Evolutionary conservation across 2,888 invertebrate species (phyloP), one percentile per base, ranked within the genome.

Genomic region (Noctua janthe): DNA sequence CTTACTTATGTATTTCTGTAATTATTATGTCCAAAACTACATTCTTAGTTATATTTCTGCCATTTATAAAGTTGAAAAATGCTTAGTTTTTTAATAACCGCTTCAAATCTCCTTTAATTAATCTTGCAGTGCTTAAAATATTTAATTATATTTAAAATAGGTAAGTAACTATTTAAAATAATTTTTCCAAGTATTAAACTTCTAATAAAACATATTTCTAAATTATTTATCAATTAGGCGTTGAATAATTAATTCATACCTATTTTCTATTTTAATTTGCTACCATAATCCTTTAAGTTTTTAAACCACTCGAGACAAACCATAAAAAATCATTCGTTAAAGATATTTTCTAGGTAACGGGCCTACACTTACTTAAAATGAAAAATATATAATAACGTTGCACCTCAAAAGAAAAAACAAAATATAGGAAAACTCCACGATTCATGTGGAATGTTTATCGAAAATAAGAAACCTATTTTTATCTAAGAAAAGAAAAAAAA

Each of bases 401-500:
- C 23, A 59, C 13, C n/a, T 59, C n/a, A 2, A 56, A 47, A 47
- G 10, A n/a, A 59, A 11, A n/a, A n/a, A 1, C 13, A 59, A 29
- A 29, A 62, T 62, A 29, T 3, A 2, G 17, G 29, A 69, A 54
- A 72, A 1, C 39, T 54, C n/a, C 43, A 62, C 11, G 11, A 8
- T 39, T n/a, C 6, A 13, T 35, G 1, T n/a, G 15, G 47, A 54
- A 56, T 35, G 74, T 23, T 67, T 35, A 67, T 49, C 29, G 23
- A 35, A n/a, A 47, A 47, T 17, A 47, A 1, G 20, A 51, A 66
- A 43, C 2, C 29, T 82, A 82, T 66, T 43, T 35, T 10, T 69
- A 82, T 23, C 69, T 15, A 6, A 75, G n/a, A 54, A 59, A 51
- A 35, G 7, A 11, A 69, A 82, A 67, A n/a, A 29, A 75, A 82